A percentile compares a stretch with the other conserved stretches of the same genome.
Conservation (phyloP, 2,113 vertebrate genomes). For the sheep (Ovis aries) region ARS-UI_Ramb_v3.0 NC_056054.1:167862501-167863000, state of each 20-base stretch:
- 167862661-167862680: neutral
- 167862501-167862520: neutral
- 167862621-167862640: neutral
- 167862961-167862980: neutral
- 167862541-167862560: neutral
- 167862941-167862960: neutral
- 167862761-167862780: neutral
- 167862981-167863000: slow-evolving; percentile 5
- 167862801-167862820: neutral
- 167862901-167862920: neutral
- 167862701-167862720: neutral
- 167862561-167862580: neutral
- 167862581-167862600: neutral
- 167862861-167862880: neutral
- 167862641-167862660: neutral
- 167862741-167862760: neutral
- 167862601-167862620: neutral
- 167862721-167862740: neutral
- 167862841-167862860: neutral
- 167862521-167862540: neutral
- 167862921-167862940: neutral
- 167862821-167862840: neutral
- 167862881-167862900: neutral
- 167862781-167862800: neutral
- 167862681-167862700: neutral